Conservation (phyloP, 2,797 vertebrate genomes). For the Lycodopsis pacificus region DNA sequence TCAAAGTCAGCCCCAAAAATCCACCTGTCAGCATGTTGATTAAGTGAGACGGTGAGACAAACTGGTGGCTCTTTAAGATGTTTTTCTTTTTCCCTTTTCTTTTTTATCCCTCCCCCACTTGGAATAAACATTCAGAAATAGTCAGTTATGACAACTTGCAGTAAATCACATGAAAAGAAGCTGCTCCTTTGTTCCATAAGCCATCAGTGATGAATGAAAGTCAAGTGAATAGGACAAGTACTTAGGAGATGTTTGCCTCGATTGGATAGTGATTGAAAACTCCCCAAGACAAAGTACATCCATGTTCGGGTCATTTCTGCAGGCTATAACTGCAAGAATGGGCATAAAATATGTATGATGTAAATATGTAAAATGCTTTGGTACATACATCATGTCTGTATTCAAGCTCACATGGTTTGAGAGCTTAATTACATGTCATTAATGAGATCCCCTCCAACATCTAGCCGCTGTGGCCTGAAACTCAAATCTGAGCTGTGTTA, state of each 20-base stretch:
- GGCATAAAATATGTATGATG: no score
- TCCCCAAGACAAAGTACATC: neutral
- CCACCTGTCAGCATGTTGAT: neutral
- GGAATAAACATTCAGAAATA: conserved; percentile 45
- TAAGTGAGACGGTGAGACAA: conserved; percentile 21
- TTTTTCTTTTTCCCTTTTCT: conserved; percentile 17
- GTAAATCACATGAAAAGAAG: conserved; percentile 56
- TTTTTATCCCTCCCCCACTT: neutral
- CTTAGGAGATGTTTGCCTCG: conserved; percentile 13
- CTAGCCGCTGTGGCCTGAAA: conserved; percentile 16
- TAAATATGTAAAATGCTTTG: neutral
- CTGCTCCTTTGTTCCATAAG: conserved; percentile 34
- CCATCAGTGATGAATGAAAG: conserved; percentile 38
- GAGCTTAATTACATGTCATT: conserved; percentile 15
- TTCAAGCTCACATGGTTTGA: neutral
- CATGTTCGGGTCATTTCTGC: neutral
- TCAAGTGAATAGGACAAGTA: neutral
- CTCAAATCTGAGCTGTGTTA: conserved; percentile 7
- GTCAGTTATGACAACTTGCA: conserved; percentile 54
- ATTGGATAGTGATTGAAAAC: neutral
- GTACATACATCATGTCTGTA: conserved; percentile 2
- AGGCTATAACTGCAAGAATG: neutral
- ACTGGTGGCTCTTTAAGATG: conserved; percentile 57
- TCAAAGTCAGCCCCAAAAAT: conserved; percentile 9
- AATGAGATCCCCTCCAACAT: neutral